Evolutionary conservation across 2,797 vertebrate genomes (phyloP).

Genomic region (Enteromius thamalakanensis): DNA sequence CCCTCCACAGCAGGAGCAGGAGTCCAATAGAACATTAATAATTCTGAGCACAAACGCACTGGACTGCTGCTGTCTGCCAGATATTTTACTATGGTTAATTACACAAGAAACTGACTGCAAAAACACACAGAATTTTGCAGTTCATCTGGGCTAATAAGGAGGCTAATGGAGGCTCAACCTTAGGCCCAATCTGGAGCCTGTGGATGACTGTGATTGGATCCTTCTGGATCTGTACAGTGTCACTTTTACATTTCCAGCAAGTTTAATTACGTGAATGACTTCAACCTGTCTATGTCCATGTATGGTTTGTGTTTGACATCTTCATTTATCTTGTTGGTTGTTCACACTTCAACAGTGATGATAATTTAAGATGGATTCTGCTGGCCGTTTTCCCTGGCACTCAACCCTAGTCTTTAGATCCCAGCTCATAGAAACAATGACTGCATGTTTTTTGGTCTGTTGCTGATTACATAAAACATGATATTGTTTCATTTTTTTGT

Average conservation of each 20-base stretch:
- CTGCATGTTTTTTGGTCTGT: not conserved
- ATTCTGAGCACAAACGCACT: conserved; percentile 57
- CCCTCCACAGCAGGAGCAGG: conserved; percentile 73
- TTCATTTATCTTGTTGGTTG: not conserved
- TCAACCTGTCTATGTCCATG: conserved; percentile 8
- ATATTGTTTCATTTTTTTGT: no score
- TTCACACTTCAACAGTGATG: not conserved
- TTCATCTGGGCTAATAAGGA: conserved; percentile 27
- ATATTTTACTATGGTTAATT: conserved; percentile 47
- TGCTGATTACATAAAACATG: not conserved
- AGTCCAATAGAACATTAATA: conserved; percentile 74
- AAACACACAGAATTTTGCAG: conserved; percentile 35
- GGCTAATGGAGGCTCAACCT: conserved; percentile 17
- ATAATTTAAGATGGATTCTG: conserved; percentile 15
- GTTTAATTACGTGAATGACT: not conserved
- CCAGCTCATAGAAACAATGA: not conserved
- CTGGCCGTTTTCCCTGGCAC: conserved; percentile 10
- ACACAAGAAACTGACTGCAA: conserved; percentile 37
- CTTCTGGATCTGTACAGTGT: not conserved
- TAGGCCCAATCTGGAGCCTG: not conserved
- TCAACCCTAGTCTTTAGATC: not conserved
- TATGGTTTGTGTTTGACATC: conserved; percentile 20
- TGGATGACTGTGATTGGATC: not conserved
- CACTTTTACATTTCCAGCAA: not conserved
- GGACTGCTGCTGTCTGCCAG: conserved; percentile 33